Evolutionary conservation across 2,797 vertebrate species (phyloP), one percentile per base, ranked within the genome.

Genomic region (Mus spretus): DNA sequence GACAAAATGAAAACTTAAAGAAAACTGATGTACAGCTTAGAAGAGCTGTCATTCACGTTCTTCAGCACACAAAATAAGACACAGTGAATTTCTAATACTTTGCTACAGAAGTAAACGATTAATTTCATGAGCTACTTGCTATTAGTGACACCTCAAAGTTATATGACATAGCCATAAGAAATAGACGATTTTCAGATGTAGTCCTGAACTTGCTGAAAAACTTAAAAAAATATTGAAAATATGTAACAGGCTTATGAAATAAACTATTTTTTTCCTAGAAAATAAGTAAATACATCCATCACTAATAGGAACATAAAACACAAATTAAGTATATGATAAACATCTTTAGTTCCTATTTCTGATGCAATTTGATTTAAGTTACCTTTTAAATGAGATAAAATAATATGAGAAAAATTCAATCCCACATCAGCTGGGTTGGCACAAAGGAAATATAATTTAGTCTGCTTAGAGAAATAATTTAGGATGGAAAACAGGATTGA

Each of bases 311-410:
- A 44, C 20, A 40, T 70, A 88, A 86, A 57, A 1, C 0, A 0
- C 10, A 67, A 83, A 77, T 67, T 87, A 63, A 11, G 8, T 72
- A 2, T 93, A 34, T 50, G 4, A 75, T 89, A 31, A 86, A 44
- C 47, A 74, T 11, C 11, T 87, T 89, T 80, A 86, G 11, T 93
- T 93, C 87, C 5, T 37, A 90, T 28, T 94, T 94, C 20, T 91
- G 24, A 87, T 86, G 59, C 2, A 50, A 95, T 82, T 67, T 89
- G 47, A 13, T 24, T 89, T 59, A 89, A n/a, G 24, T 11, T 31
- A 1, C 47, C 14, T 11, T 78, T 92, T 85, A 63, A 88, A 15
- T 5, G 75, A 47, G 37, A 78, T 78, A 34, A 92, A 95, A 81
- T 4, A 4, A 82, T 82, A 26, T 22, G 67, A 13, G 28, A 75